phyloP scores from a whole-genome alignment of 2,888 invertebrate species.

The Pachliopta kotzebuea region DNA sequence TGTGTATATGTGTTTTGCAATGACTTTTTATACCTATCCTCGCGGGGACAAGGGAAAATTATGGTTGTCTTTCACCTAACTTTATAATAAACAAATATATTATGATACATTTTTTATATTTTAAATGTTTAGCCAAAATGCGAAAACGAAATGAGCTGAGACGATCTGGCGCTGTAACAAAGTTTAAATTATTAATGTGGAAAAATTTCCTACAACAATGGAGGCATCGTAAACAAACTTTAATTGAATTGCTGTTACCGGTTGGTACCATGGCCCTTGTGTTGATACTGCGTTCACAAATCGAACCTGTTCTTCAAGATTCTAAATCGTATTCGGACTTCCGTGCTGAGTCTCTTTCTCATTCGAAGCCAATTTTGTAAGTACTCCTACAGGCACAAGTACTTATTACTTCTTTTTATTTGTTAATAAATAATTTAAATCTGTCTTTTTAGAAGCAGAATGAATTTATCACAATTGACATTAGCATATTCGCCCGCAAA shows the following conservation, averaged over 20 bases:
- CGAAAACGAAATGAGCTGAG: constrained; percentile 32
- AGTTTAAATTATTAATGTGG: constrained; percentile 88
- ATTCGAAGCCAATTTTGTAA: constrained; percentile 3
- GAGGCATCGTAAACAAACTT: constrained; percentile 84
- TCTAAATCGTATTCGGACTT: constrained; percentile 47
- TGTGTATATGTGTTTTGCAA: too few species aligned
- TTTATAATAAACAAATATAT: too few species aligned
- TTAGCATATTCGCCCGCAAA: constrained; percentile 3
- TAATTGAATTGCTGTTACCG: constrained; percentile 84
- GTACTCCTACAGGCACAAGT: neutral
- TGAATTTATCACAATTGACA: neutral
- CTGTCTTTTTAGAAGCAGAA: neutral
- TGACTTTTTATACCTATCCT: too few species aligned
- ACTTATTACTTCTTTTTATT: too few species aligned
- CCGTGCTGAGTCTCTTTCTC: constrained; percentile 39
- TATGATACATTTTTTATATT: too few species aligned
- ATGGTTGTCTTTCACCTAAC: too few species aligned
- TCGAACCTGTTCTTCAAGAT: constrained; percentile 71
- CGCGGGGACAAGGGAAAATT: too few species aligned
- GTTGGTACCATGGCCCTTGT: constrained; percentile 84
- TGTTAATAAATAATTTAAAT: too few species aligned
- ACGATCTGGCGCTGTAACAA: constrained; percentile 64
- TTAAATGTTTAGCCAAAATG: constrained; percentile 29
- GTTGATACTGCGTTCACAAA: constrained; percentile 84
- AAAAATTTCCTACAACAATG: constrained; percentile 90